Percentiles rank a stretch among this genome's conserved stretches.
Conservation (phyloP, 2,888 invertebrate genomes). For the Fabriciana adippe region DNA sequence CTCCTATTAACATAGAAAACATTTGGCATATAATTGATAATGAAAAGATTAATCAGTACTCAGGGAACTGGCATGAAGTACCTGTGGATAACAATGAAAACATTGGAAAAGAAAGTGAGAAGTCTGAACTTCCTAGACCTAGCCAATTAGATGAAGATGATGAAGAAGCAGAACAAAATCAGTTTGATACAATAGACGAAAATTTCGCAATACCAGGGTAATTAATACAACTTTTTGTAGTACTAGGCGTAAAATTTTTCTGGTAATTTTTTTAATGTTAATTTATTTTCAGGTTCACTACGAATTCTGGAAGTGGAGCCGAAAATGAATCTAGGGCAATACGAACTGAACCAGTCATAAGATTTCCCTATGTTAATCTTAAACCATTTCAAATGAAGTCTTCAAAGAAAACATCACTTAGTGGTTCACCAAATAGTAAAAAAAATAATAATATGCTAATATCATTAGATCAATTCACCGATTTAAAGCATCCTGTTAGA, state of each 20-base stretch:
- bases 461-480: conserved; percentile 64
- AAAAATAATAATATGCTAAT: conserved; percentile 66
- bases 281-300: conserved; percentile 60
- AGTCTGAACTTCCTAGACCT: not conserved
- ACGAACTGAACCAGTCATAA: conserved; percentile 66
- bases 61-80: conserved; percentile 66
- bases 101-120: conserved; percentile 27
- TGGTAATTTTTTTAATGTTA: not conserved
- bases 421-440: conserved; percentile 53
- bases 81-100: conserved; percentile 47
- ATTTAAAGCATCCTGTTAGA: conserved; percentile 64
- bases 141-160: conserved; percentile 33
- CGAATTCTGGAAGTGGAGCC: conserved; percentile 66
- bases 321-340: conserved; percentile 78
- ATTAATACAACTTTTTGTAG: conserved; percentile 3
- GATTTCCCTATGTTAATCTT: conserved; percentile 72
- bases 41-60: conserved; percentile 62
- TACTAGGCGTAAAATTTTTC: too few species aligned
- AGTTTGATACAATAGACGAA: conserved; percentile 50
- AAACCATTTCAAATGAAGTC: conserved; percentile 74
- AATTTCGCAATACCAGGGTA: conserved; percentile 75
- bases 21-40: conserved; percentile 77
- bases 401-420: conserved; percentile 51
- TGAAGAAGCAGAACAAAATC: conserved; percentile 38
- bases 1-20: conserved; percentile 61